A percentile compares a stretch with the other conserved stretches of the same genome.
Evolutionary conservation across 2,797 vertebrate species (phyloP).

Genomic region (Natrix natrix): DNA sequence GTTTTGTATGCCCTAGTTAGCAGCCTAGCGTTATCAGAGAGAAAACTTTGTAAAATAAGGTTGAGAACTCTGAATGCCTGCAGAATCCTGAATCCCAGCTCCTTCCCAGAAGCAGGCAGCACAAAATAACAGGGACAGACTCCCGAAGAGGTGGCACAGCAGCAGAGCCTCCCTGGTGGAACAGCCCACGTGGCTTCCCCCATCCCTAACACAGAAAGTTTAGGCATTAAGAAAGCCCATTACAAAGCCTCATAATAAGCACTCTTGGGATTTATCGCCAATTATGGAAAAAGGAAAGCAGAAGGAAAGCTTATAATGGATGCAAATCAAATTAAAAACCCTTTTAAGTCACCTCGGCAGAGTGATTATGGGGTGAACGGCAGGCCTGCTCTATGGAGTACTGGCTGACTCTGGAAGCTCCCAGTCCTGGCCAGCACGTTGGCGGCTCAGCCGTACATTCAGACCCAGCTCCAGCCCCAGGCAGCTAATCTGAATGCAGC

Average conservation of each 20-base stretch:
- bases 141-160: slow-evolving; percentile 46
- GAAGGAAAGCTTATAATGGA: slow-evolving; percentile 57
- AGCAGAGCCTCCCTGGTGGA: slow-evolving; percentile 54
- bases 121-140: slow-evolving; percentile 47
- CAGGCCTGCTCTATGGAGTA: not conserved
- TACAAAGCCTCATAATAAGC: slow-evolving; percentile 61
- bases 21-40: too few relatives aligned
- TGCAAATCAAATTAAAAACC: slow-evolving; percentile 57
- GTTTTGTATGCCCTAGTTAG: too few relatives aligned
- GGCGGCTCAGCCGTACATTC: not conserved
- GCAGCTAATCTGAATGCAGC: not conserved
- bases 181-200: slow-evolving; percentile 64
- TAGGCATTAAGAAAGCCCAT: slow-evolving; percentile 69
- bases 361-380: not conserved
- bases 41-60: too few relatives aligned
- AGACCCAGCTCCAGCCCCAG: not conserved
- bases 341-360: not conserved
- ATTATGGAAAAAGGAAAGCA: slow-evolving; percentile 52
- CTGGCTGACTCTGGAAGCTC: not conserved
- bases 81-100: fast-evolving
- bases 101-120: slow-evolving; percentile 36
- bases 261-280: slow-evolving; percentile 56
- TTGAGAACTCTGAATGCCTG: too few relatives aligned
- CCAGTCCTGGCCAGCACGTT: too few relatives aligned
- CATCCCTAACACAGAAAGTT: slow-evolving; percentile 62